Base-by-base conservation (phyloP, 2,888 invertebrate species). In the Rhagophthalmus giganteus region DNA sequence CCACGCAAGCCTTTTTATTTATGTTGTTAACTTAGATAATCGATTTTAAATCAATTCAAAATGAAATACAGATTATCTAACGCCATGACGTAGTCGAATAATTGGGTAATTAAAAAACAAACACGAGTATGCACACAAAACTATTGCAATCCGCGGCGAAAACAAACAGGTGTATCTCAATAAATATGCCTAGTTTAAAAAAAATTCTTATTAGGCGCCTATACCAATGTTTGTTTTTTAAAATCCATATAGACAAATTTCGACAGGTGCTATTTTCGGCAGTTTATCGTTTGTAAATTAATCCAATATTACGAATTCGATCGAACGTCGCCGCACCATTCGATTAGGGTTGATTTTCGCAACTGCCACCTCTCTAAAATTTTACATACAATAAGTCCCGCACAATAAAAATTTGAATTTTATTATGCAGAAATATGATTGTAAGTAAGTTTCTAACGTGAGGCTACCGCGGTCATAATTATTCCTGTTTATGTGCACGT, bases 381-480 rank as follows among this genome's bases (percentile, higher is more conserved):
- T 45, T 40, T 26, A 31, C 45, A 45, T 45, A 40, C 50, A 50
- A 44, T 39, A 38, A 32, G 4, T 6, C 7, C 16, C 9, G 25
- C n/a, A 27, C 39, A 33, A 32, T 39, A 47, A 38, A 33, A 47
- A 47, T 47, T 47, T 47, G 26, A 47, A 38, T 47, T 32, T 39
- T 39, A 39, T 33, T 26, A 39, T 47, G 39, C 13, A 40, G 25
- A 39, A 45, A 8, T 30, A 37, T 16, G n/a, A n/a, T n/a, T n/a
- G n/a, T n/a, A n/a, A n/a, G n/a, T n/a, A 6, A 15, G 9, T 33
- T 33, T 9, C 16, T 33, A 9, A 33, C 13, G 24, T 7, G 7
- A 11, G 24, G 25, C 26, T 24, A 37, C 26, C n/a, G 9, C 24
- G 25, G 20, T 37, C 37, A n/a, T 2, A 2, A 11, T 11, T 38